These are phyloP conservation scores for Psettodes erumei DNA, from an alignment of 2,113 vertebrate genomes.

Conservation along the genomic window DNA sequence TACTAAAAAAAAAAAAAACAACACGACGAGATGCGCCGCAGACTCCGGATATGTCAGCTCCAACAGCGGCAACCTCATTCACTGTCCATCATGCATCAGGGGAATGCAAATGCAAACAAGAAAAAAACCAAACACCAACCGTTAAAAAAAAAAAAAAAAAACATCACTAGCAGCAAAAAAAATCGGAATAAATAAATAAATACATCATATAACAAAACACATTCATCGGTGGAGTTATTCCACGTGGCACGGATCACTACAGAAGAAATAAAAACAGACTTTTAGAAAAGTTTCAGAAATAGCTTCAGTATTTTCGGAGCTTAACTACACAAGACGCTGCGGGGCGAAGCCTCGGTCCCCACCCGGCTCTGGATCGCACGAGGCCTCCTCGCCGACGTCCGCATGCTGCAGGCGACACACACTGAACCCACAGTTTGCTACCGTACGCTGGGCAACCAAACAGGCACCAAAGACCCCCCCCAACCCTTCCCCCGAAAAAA, in stretches of 20 bases:
- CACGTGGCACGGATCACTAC: conserved; percentile 66
- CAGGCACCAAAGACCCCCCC: conserved; percentile 36
- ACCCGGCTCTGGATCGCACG: conserved; percentile 4
- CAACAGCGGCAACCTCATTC: conserved; percentile 10
- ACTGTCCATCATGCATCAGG: conserved; percentile 67
- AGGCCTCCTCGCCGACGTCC: conserved; percentile 14
- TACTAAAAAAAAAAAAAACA: conserved; percentile 9
- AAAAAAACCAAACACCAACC: conserved; percentile 1
- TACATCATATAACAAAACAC: conserved; percentile 66
- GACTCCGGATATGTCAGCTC: conserved; percentile 66
- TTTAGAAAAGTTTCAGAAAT: conserved; percentile 57
- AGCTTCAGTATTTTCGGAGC: conserved; percentile 64
- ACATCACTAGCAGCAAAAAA: conserved; percentile 69
- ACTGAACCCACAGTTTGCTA: conserved; percentile 55
- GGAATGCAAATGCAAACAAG: conserved; percentile 55
- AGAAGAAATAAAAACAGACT: conserved; percentile 55
- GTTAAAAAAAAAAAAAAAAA: too few species aligned
- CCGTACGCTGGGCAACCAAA: conserved; percentile 44
- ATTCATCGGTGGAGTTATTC: conserved; percentile 58
- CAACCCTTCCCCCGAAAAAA: too few species aligned
- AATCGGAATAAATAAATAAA: conserved; percentile 60
- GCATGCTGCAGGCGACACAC: conserved; percentile 38
- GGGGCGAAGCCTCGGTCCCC: conserved; percentile 36
- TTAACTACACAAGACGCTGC: conserved; percentile 44
- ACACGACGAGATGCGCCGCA: conserved; percentile 35